Base-by-base conservation (phyloP, 2,797 vertebrate genomes). In the Carcharodon carcharias region DNA sequence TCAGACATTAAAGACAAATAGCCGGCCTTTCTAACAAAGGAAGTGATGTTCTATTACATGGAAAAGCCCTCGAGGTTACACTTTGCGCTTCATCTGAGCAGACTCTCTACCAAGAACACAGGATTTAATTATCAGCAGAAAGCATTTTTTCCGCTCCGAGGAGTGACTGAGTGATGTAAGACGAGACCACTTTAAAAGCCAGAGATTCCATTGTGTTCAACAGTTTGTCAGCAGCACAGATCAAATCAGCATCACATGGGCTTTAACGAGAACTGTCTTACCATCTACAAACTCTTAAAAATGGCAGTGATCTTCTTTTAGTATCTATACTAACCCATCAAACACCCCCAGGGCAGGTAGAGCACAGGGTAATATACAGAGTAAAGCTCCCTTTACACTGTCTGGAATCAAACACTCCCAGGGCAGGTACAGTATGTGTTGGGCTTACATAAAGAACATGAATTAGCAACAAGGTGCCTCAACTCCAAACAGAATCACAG, bases 121-220 rank as follows among this genome's bases (percentile, higher is more conserved):
- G 91, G 91, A 67, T 93, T 93, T 93, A 93, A 93, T 93, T 93
- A 93, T 93, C 91, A 93, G 40, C 91, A 93, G 91, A 93, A 93
- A 93, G 91, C 61, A 93, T 93, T 93, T 93, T 92, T 93, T 67
- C 63, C n/a, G 61, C 61, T 93, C 91, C 40, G 61, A n/a, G 58
- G 89, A 92, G 35, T 63, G 89, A 63, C 89, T 92, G 58, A 93
- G 35, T 93, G 91, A 45, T 93, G 91, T 45, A 93, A 93, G 91
- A 93, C 28, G 91, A 93, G 61, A 93, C 63, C 61, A 67, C 61
- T 93, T 93, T 93, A 93, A 93, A 93, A 40, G 91, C 91, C 50
- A 16, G 91, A 93, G 91, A 93, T 67, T 67, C 18, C 91, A 65
- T 65, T 67, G 63, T 93, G 88, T 58, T 63, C 56, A 58, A 92